Evolutionary conservation across 1,140 invertebrate genomes (phyloP).

Genomic region (Eufriesea mexicana): DNA sequence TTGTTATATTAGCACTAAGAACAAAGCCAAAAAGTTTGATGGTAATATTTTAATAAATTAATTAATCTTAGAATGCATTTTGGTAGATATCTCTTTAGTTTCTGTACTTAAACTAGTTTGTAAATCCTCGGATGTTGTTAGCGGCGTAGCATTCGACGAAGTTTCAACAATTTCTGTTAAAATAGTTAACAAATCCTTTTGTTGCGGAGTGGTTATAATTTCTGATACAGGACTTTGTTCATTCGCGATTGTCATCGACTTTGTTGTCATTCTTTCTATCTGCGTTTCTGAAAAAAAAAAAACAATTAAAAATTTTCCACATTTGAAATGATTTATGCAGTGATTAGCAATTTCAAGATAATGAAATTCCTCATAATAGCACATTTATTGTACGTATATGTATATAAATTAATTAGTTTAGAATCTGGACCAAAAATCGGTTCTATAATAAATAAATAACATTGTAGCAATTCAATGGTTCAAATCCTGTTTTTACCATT

Average conservation of each 20-base stretch:
- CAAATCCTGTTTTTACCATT: slow-evolving; percentile 59
- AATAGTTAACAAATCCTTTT: slow-evolving; percentile 29
- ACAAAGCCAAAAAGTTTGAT: background rate
- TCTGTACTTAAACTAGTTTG: background rate
- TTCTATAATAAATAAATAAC: background rate
- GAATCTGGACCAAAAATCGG: background rate
- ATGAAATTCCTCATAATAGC: background rate
- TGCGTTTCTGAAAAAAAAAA: slow-evolving; percentile 58
- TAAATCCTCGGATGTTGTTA: background rate
- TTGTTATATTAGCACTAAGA: background rate
- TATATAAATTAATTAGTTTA: background rate
- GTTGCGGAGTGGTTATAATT: slow-evolving; percentile 4
- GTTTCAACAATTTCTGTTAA: slow-evolving; percentile 30
- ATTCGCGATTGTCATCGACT: slow-evolving; percentile 8
- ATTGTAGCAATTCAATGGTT: background rate
- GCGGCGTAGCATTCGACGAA: background rate
- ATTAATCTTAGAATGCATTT: background rate
- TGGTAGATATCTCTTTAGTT: background rate
- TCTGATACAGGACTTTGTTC: slow-evolving; percentile 1
- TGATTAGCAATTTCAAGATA: background rate
- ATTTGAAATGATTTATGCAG: no score
- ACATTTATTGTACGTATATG: background rate
- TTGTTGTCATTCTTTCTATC: slow-evolving; percentile 34
- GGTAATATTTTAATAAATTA: background rate
- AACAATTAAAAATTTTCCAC: background rate